Evolutionary conservation across 2,888 invertebrate genomes (phyloP), one percentile per base, ranked within the genome.

Genomic region (Shargacucullia verbasci): DNA sequence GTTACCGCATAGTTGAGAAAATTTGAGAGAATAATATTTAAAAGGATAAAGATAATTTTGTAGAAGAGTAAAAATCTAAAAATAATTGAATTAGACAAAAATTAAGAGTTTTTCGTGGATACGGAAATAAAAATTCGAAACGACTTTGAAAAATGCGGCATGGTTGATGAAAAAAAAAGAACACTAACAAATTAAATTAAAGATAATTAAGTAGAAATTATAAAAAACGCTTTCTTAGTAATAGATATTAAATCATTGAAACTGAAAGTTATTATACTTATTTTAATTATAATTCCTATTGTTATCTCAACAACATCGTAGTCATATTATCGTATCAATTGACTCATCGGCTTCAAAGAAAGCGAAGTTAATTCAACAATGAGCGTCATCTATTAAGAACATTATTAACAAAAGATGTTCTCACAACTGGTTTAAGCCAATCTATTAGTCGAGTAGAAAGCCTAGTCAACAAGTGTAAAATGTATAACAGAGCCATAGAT

Each of bases 371-470:
- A 9, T 14, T 25, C 15, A 31, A 46, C 14, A 41, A 39, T 33
- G 8, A 39, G 54, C 20, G 43, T 38, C 11, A 45, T 35, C 25
- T 27, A 48, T 25, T 49, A 29, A 37, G 11, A 48, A 7, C 13
- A 8, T 7, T 11, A n/a, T 27, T 49, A 20, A 34, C 15, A 57
- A 57, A 45, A 20, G 37, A 29, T 4, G 9, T n/a, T 45, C 20
- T 13, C 12, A 43, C 9, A 66, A 43, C 27, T 29, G 8, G 25
- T 13, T 25, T 33, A 29, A 29, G 7, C 9, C 5, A 31, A 43
- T 50, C 44, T 14, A 43, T 45, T 43, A 55, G 38, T 47, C 27
- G 27, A 38, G 44, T 48, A 60, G 47, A 71, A 57, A 62, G 48
- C 29, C 13, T 33, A 41, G 31, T 25, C 1, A 38, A 27, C 25